A percentile compares a stretch with the other conserved stretches of the same genome.
Evolutionary conservation across 2,797 vertebrate genomes (phyloP).

Genomic region (Chrosomus eos): DNA sequence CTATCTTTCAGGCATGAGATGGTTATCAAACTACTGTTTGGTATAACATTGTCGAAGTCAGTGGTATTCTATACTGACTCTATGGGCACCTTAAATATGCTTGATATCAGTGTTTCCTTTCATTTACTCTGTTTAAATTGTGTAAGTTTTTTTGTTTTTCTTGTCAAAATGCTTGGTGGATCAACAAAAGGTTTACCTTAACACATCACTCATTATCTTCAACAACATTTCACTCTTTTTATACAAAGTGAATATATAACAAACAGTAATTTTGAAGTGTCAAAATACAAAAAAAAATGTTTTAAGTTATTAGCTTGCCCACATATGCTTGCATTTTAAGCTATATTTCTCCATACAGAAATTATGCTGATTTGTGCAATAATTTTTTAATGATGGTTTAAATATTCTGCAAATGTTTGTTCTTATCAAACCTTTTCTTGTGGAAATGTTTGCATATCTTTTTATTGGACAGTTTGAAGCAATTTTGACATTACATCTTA

Average conservation of each 20-base stretch:
- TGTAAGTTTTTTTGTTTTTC: conserved; percentile 14
- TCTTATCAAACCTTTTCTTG: not conserved
- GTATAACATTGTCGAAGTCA: conserved; percentile 47
- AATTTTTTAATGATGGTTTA: not conserved
- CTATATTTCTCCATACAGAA: not conserved
- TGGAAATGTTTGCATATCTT: not conserved
- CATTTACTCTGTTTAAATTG: conserved; percentile 39
- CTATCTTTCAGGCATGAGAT: conserved; percentile 46
- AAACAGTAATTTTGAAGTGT: not conserved
- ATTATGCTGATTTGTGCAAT: conserved; percentile 7
- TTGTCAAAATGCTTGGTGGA: conserved; percentile 53
- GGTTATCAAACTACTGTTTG: conserved; percentile 56
- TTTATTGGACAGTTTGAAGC: not conserved
- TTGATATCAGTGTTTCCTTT: conserved; percentile 45
- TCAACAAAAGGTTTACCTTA: conserved; percentile 63
- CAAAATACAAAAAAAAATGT: no score
- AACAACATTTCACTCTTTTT: not conserved
- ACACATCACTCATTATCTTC: not conserved
- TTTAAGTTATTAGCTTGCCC: not conserved
- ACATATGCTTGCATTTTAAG: not conserved
- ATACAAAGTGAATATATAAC: not conserved
- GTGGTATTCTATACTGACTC: conserved; percentile 40
- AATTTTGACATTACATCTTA: not conserved
- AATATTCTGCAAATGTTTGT: not conserved
- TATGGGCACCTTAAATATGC: conserved; percentile 32